phyloP scores from a whole-genome alignment of 2,113 vertebrate species.

The Neolamprologus devosi region DNA sequence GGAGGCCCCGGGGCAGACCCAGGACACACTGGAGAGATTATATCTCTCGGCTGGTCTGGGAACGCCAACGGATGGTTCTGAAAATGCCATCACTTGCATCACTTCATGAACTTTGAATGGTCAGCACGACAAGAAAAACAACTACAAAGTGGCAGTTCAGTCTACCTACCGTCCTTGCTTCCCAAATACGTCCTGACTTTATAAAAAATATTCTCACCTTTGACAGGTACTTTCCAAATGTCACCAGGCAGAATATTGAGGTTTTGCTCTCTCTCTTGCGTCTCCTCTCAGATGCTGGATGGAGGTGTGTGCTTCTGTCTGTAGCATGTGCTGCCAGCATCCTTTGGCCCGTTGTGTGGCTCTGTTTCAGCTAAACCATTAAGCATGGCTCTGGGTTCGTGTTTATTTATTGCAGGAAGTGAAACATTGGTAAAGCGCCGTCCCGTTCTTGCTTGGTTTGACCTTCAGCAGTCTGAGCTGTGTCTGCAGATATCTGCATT shows the following conservation, averaged over 20 bases:
- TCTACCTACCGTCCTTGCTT: not conserved
- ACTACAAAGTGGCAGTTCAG: not conserved
- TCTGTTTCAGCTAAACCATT: not conserved
- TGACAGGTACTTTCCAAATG: not conserved
- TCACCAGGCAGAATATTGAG: not conserved
- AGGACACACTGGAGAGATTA: not conserved
- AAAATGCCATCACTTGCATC: not conserved
- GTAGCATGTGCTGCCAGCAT: not conserved
- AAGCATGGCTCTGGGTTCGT: rapidly evolving
- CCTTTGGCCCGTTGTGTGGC: not conserved
- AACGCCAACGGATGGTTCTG: not conserved
- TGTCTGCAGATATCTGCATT: not conserved
- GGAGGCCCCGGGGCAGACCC: not conserved
- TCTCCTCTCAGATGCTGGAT: not conserved
- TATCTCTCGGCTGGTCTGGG: not conserved
- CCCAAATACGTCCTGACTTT: not conserved
- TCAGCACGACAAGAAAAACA: not conserved
- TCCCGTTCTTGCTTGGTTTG: not conserved
- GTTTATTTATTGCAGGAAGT: not conserved
- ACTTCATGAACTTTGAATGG: not conserved
- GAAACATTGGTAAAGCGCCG: not conserved
- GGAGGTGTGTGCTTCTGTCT: not conserved
- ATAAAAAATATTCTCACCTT: not conserved
- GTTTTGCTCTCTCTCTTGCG: not conserved
- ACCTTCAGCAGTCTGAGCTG: not conserved